These are phyloP conservation scores for Macrosiphum euphorbiae DNA, from an alignment of 2,888 invertebrate genomes.

Conservation along the genomic window DNA sequence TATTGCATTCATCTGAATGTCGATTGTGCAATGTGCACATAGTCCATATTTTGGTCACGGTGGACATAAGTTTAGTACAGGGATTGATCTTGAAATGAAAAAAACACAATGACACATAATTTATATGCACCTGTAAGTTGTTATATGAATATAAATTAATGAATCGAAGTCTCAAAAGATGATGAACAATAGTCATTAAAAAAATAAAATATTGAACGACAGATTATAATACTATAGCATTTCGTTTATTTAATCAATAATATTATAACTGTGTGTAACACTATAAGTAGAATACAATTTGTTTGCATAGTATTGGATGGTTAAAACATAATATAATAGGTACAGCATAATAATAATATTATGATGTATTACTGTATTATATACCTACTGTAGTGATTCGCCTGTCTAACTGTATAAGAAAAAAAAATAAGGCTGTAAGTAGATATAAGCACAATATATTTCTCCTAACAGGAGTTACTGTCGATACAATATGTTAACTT, in stretches of 20 bases:
- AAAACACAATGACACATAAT: not conserved
- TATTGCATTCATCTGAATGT: no score
- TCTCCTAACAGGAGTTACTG: not conserved
- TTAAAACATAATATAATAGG: not conserved
- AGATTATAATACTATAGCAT: not conserved
- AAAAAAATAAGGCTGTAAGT: not conserved
- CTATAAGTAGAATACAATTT: not conserved
- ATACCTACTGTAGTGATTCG: not conserved
- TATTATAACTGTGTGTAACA: not conserved
- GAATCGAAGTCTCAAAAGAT: not conserved
- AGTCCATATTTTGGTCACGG: not conserved
- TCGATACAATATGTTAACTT: not conserved
- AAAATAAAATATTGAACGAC: not conserved
- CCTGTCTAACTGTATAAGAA: not conserved
- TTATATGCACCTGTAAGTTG: not conserved
- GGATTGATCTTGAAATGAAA: not conserved
- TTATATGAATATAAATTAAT: not conserved
- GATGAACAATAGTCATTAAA: not conserved
- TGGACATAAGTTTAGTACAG: not conserved
- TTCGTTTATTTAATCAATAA: not conserved
- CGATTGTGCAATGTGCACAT: no score
- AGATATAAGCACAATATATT: not conserved
- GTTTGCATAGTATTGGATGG: not conserved
- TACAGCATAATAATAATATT: not conserved
- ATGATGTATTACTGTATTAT: not conserved